Base-by-base conservation (phyloP, 2,888 invertebrate species). In the Pediacus dermestoides region DNA sequence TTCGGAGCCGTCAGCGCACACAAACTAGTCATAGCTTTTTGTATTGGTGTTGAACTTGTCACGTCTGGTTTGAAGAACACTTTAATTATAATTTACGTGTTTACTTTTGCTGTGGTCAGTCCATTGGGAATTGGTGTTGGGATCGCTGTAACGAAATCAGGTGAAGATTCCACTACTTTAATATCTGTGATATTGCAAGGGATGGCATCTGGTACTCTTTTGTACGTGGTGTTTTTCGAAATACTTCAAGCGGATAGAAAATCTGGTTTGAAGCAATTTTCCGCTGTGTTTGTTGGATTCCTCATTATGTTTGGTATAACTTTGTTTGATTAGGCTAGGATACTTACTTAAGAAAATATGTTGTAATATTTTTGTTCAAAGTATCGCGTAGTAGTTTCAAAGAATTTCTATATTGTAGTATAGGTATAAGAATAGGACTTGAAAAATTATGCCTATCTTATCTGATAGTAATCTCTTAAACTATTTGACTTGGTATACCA, bases 191-290 rank as follows among this genome's bases (percentile, higher is more conserved):
- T 84, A 7, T 68, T 80, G 8, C 87, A 94, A 73, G 93, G 92
- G 2, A 70, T 95, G 40, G 94, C 95, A 0, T 84, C 88, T 28
- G 96, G 95, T 8, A 95, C 95, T 0, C 78, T 96, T 26, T 72
- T 96, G 2, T 96, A 94, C 71, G 91, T 96, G 9, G 92, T 94
- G n/a, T 94, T 94, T 73, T 94, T 95, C 68, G 95, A 96, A 71
- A 88, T 95, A 36, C 76, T 95, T 57, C 81, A 82, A 27, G 70
- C 70, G 23, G 72, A 74, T 31, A 66, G 71, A 16, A 66, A 60
- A 68, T 75, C 55, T 23, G 87, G 87, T 3, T 68, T 88, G 12
- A 58, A 75, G 14, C 82, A 85, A 47, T 85, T 77, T 62, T 36
- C 77, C 1, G 76, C 85, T 1, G 78, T 87, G 16, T 54, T 86